These are phyloP conservation scores for Epinephelus lanceolatus DNA, from an alignment of 2,113 vertebrate species.

Conservation along the genomic window DNA sequence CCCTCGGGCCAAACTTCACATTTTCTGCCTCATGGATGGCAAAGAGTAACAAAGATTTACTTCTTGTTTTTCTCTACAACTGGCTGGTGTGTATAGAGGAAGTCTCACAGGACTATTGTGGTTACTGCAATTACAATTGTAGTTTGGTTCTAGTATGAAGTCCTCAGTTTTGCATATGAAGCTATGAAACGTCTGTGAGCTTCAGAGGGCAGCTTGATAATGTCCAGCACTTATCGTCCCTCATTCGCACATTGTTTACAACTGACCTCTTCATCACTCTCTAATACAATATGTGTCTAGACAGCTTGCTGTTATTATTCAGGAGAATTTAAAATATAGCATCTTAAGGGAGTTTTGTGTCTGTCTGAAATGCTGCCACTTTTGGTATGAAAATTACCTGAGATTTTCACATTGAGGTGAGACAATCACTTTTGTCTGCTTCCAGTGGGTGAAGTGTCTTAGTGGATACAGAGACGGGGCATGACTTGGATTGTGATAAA, in stretches of 20 bases:
- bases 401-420: conserved; percentile 55
- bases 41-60: neutral
- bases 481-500: conserved; percentile 50
- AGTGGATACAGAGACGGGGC: conserved; percentile 2
- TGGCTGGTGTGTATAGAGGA: neutral
- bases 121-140: neutral
- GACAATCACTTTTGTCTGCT: conserved; percentile 26
- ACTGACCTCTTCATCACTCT: neutral
- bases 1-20: neutral
- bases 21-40: neutral
- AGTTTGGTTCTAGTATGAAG: neutral
- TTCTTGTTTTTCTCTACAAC: neutral
- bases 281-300: conserved; percentile 1
- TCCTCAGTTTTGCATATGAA: neutral
- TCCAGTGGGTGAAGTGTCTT: conserved; percentile 33
- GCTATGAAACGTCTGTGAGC: neutral
- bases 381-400: conserved; percentile 28
- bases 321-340: conserved; percentile 28
- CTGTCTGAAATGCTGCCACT: conserved; percentile 39
- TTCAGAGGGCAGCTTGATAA: neutral
- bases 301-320: conserved; percentile 27
- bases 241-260: neutral
- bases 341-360: neutral
- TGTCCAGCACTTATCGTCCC: neutral
- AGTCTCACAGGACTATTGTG: neutral